A percentile compares a stretch with the other conserved stretches of the same genome.
Conservation (phyloP, 2,797 vertebrate species). For the Onychomys torridus region DNA sequence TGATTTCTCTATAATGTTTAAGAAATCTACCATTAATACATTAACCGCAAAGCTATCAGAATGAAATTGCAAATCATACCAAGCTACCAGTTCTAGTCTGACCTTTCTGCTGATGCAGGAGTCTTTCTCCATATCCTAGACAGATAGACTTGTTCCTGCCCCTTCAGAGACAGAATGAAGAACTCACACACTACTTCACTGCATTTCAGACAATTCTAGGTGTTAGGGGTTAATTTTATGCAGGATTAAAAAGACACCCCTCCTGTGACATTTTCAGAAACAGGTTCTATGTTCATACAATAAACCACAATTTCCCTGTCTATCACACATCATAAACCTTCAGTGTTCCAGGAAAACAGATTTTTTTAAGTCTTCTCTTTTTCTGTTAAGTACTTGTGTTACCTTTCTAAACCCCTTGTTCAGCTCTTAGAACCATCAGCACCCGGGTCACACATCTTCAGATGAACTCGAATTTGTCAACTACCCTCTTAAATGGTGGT, state of each 20-base stretch:
- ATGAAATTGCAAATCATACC: background rate
- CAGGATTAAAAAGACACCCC: background rate
- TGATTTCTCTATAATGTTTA: background rate
- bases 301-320: background rate
- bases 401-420: background rate
- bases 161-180: background rate
- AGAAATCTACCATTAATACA: background rate
- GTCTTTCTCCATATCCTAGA: background rate
- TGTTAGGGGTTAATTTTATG: background rate
- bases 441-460: constrained; percentile 6
- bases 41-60: background rate
- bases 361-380: constrained; percentile 8
- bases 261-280: background rate
- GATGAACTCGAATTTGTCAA: constrained; percentile 56
- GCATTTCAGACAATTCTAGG: background rate
- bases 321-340: background rate
- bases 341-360: background rate
- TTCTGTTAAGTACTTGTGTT: constrained; percentile 1
- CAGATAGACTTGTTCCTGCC: background rate
- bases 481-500: background rate
- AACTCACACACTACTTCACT: background rate
- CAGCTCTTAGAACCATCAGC: background rate
- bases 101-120: background rate
- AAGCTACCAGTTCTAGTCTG: background rate
- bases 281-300: background rate